Conservation (phyloP, 2,797 vertebrate species). For the Novumbra hubbsi region DNA sequence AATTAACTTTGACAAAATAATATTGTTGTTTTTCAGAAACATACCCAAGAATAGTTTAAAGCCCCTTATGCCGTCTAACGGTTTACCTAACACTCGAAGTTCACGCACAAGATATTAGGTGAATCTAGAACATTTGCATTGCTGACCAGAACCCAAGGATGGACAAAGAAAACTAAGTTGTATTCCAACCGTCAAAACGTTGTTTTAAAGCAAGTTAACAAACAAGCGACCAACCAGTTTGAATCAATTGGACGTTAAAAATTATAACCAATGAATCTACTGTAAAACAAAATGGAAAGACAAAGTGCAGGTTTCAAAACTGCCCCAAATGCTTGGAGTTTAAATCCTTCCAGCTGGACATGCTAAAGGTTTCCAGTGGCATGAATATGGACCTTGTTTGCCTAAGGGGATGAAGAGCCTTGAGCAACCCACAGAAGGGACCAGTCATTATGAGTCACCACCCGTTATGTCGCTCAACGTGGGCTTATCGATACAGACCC, state of each 20-base stretch:
- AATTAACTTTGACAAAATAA: no score
- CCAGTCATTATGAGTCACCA: neutral
- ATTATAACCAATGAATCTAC: neutral
- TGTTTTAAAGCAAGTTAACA: neutral
- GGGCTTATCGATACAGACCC: neutral
- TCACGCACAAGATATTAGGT: no score
- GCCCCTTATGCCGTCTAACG: no score
- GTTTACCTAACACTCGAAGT: no score
- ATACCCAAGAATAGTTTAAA: no score
- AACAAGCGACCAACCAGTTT: neutral
- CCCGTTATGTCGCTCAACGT: neutral
- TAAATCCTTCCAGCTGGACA: neutral
- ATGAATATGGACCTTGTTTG: neutral
- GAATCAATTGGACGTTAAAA: neutral
- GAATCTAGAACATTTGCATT: neutral
- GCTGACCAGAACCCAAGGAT: neutral
- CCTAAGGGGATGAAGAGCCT: neutral
- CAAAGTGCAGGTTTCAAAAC: neutral
- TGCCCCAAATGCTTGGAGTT: neutral
- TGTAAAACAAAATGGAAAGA: neutral
- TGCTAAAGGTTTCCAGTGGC: neutral
- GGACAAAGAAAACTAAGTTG: conserved; percentile 17
- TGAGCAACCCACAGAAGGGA: neutral
- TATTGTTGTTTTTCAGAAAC: no score
- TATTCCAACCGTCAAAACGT: neutral